Base-by-base conservation (phyloP, 2,888 invertebrate genomes). In the Zaprionus bogoriensis region DNA sequence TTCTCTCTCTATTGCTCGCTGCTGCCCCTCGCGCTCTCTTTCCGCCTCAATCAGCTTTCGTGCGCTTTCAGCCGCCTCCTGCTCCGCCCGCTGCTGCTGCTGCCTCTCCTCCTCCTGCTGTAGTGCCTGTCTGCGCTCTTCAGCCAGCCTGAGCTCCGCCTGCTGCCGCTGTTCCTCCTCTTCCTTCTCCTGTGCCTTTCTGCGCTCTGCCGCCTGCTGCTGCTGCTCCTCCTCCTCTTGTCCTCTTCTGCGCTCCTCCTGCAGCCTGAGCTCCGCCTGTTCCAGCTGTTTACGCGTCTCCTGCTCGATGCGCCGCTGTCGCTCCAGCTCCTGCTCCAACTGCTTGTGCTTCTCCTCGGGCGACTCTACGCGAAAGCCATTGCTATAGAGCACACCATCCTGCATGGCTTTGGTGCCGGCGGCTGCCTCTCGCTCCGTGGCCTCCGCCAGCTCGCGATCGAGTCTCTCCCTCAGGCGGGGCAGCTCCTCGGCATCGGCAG, bases 331-430 rank as follows among this genome's bases (percentile, higher is more conserved):
- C 0, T 75, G 80, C n/a, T 86, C 89, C 25, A 81, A 39, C 6
- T 64, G 74, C 30, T 61, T 64, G 1, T 48, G 51, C 4, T 55
- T 76, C 3, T 81, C 72, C 0, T 85, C 77, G n/a, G 87, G 73
- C 0, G 87, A 81, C 51, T 88, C 83, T 28, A 90, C 61, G 0
- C 91, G 89, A 51, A 89, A 88, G 0, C 91, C 91, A 44, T 91
- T 88, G 48, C 77, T 85, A 45, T 91, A 91, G 10, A 74, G 65
- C 9, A 91, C 86, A 2, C 91, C 91, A 67, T 91, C 91, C 68
- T 89, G 83, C 90, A 91, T 90, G 12, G 74, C 81, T 60, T 88
- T 84, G 1, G 67, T 77, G n/a, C 80, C 81, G 1, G 77, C 67
- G 0, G 65, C 60, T 2, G 74, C 63, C 28, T 89, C 90, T 20